Evolutionary conservation across 2,797 vertebrate species (phyloP), one percentile per base, ranked within the genome.

Genomic region (Lerista edwardsae): DNA sequence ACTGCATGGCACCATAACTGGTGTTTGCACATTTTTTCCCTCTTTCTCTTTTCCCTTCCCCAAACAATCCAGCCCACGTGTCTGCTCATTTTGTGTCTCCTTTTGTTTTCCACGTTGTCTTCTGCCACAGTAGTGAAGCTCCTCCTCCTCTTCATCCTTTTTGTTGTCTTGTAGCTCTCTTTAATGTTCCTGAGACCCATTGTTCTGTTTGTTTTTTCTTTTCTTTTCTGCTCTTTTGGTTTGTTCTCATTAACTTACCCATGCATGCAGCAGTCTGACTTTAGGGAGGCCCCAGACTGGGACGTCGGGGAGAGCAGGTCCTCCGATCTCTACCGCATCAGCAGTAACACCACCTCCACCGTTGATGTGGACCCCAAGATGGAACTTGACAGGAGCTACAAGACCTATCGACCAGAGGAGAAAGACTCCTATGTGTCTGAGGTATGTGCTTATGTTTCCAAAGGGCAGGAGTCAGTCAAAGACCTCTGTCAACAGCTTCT

Each of bases 251-350:
- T 94, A 95, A 94, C 95, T 93, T 93, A 91, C 94, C 95, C 96
- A 94, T 93, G 96, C 97, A 97, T 97, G 95, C 97, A 99, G 97
- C 97, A 98, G 93, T 95, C 97, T 96, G 97, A 98, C 96, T 98
- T 96, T 97, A 98, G 98, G 97, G 97, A 98, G 91, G 95, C 96
- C 92, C 95, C 94, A 77, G 97, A 97, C 84, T 94, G 93, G 89
- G 96, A 96, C 59, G 93, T 94, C 73, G 92, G 88, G 91, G 94
- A 95, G 74, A 84, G 84, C 84, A 91, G 92, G 87, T 78, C 92
- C 79, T 75, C 92, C 73, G 95, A 96, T 85, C 90, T 92, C 75
- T 95, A 95, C 91, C 93, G 90, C 85, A 93, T 93, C 93, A 93
- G 88, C 67, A 84, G 59, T 62, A 79, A 15, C 64, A 81, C 75